Evolutionary conservation across 2,797 vertebrate genomes (phyloP), one percentile per base, ranked within the genome.

Genomic region (Propithecus perrieri): DNA sequence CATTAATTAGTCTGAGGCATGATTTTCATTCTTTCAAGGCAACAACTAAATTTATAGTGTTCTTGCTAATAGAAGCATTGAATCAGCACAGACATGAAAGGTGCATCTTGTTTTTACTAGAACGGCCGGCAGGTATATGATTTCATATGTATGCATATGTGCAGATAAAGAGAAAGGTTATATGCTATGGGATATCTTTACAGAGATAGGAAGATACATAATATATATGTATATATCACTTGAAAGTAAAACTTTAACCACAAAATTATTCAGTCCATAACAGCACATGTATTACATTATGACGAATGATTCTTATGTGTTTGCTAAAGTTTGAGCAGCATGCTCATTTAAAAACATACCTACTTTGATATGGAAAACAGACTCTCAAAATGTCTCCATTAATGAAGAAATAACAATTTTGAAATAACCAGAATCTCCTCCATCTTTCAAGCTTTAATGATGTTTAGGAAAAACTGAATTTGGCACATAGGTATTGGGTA

Each of bases 321-420:
- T 59, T 69, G 41, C 81, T 89, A 46, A 10, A 71, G 8, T 94
- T 92, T 35, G 18, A 38, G 48, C 72, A n/a, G 85, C n/a, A 12
- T 20, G 89, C 8, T 61, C 20, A 20, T 88, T 98, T 96, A 50
- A 96, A 95, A 97, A 61, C 38, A 35, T 80, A 18, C 48, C 67
- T 88, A 38, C 46, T 75, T 24, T 38, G 86, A n/a, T 48, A 87
- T 0, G 4, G 26, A 95, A 74, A n/a, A 80, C 43, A 95, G 89
- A 71, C 30, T 94, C 87, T 63, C 9, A 87, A 93, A 89, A 61
- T 5, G 20, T 95, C 18, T 2, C 74, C 11, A 2, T 72, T 97
- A 57, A 4, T 5, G 38, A 95, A 75, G 24, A 0, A 97, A 96
- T 89, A 92, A 12, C 1, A 17, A 93, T 95, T 89, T 43, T 75